Evolutionary conservation across 2,113 vertebrate species (phyloP), one percentile per base, ranked within the genome.

Genomic region (Lepus americanus): DNA sequence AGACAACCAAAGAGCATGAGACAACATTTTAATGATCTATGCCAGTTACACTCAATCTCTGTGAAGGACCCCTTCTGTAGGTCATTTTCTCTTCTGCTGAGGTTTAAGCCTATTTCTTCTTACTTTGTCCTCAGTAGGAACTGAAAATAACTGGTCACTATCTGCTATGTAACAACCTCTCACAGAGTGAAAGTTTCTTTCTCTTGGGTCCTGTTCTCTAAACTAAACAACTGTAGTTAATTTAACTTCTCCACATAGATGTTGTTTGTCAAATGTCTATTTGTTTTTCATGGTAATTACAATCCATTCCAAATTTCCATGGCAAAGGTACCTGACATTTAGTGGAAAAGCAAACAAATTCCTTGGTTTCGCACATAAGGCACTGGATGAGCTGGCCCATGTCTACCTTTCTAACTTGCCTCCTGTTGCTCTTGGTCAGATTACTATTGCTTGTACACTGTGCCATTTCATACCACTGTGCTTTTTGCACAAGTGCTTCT

Each of bases 11-110:
- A 76, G 39, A 76, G 59, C 11, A 61, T 11, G 14, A 87, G 39
- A 90, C 39, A 82, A 90, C 39, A 94, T 80, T 95, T 89, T 89
- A 96, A 95, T 94, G n/a, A 95, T 53, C 61, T 87, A 33, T 0
- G 5, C 78, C 61, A 87, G 36, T 73, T 80, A 89, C 53, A 92
- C 29, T 83, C 59, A 59, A 31, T 81, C 93, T 78, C 69, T 78
- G 36, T 23, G 70, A 93, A 93, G 53, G 84, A 87, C 55, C 69
- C 44, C 36, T 78, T 92, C 79, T 81, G 64, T 33, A 84, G 66
- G 72, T 84, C 51, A 93, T 93, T 93, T 94, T 87, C 70, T n/a
- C 53, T 89, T 92, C 61, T 94, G 64, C 76, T 90, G 63, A 87
- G 78, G 89, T 84, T 89, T 84, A 61, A 84, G 66, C 53, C 80